Evolutionary conservation across 1,140 invertebrate genomes (phyloP).

Genomic region (Philaenus spumarius): DNA sequence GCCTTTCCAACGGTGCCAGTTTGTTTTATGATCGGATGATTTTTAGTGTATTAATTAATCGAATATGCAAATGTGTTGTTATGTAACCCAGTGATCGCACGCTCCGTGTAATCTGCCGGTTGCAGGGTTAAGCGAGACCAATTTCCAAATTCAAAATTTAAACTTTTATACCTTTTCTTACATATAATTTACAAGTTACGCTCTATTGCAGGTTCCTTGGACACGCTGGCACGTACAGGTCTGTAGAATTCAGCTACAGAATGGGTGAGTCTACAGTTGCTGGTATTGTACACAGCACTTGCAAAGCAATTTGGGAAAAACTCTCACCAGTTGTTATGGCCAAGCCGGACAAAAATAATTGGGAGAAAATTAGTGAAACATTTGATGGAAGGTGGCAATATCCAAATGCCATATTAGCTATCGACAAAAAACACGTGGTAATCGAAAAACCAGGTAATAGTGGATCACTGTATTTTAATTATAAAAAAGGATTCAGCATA

Average conservation of each 20-base stretch:
- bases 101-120: too few relatives aligned
- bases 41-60: too few relatives aligned
- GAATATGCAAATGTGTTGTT: too few relatives aligned
- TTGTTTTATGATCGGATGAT: too few relatives aligned
- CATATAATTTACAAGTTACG: not conserved
- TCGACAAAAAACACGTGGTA: constrained; percentile 39
- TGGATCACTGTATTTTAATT: constrained; percentile 40
- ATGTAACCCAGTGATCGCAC: too few relatives aligned
- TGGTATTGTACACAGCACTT: constrained; percentile 22
- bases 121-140: too few relatives aligned
- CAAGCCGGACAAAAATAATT: constrained; percentile 3
- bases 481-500: constrained; percentile 39
- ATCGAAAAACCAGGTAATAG: constrained; percentile 38
- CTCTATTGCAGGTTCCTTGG: constrained; percentile 20
- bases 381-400: constrained; percentile 18
- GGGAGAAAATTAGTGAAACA: constrained; percentile 1
- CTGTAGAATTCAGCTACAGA: constrained; percentile 17
- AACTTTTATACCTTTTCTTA: not conserved
- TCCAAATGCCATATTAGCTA: constrained; percentile 26
- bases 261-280: constrained; percentile 22
- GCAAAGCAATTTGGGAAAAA: constrained; percentile 20
- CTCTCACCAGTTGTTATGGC: constrained; percentile 24
- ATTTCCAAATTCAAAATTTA: not conserved
- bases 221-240: constrained; percentile 14
- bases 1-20: too few relatives aligned